Percentiles rank a stretch among this genome's conserved stretches.
These are phyloP conservation scores for Phortica magna DNA, from an alignment of 2,888 invertebrate genomes.

Conservation along the genomic window DNA sequence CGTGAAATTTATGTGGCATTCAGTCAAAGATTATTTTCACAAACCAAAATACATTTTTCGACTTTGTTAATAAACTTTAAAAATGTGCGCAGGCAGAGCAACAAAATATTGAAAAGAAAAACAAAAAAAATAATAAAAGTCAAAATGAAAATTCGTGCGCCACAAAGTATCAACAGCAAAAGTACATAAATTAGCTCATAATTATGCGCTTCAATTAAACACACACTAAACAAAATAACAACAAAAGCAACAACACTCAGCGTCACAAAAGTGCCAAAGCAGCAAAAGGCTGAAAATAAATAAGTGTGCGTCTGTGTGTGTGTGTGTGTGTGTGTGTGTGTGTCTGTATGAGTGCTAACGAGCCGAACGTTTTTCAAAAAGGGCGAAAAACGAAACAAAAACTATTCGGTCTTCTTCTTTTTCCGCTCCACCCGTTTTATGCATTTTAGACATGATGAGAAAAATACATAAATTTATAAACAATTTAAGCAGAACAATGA, in stretches of 20 bases:
- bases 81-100: constrained; percentile 8
- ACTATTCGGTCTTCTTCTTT: background rate
- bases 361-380: background rate
- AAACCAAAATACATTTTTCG: constrained; percentile 1
- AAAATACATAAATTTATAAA: background rate
- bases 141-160: background rate
- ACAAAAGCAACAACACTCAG: background rate
- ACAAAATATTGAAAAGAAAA: constrained; percentile 12
- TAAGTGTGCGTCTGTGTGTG: background rate
- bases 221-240: background rate
- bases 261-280: background rate
- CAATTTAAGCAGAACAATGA: background rate
- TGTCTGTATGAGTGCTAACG: too few species aligned
- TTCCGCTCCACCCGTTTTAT: background rate
- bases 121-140: background rate
- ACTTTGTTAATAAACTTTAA: constrained; percentile 6
- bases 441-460: background rate
- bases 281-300: constrained; percentile 10
- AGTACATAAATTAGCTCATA: constrained; percentile 25
- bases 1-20: background rate
- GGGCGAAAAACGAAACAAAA: background rate
- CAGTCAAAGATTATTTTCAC: background rate
- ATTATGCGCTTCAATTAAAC: constrained; percentile 22
- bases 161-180: background rate
- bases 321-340: too few species aligned